Conservation (phyloP, 2,113 vertebrate species). For the Labeo catla region DNA sequence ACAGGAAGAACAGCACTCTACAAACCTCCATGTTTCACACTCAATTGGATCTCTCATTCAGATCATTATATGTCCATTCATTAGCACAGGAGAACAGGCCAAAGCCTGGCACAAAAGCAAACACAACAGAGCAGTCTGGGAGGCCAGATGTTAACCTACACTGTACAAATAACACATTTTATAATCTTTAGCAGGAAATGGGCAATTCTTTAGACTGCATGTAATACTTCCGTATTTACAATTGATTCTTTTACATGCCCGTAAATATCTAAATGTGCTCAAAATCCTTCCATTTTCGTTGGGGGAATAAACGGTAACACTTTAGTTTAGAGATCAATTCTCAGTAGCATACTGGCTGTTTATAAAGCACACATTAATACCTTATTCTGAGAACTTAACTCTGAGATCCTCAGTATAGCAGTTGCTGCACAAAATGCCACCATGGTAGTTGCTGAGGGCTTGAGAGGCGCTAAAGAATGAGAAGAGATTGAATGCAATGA, state of each 20-base stretch:
- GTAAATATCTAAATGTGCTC: background rate
- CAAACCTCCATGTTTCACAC: slow-evolving; percentile 70
- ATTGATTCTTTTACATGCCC: background rate
- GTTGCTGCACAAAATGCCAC: slow-evolving; percentile 8
- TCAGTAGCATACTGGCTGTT: too few relatives aligned
- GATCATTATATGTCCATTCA: slow-evolving; percentile 77
- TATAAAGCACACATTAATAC: too few relatives aligned
- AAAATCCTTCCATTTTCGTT: too few relatives aligned
- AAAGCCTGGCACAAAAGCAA: background rate
- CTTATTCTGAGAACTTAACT: too few relatives aligned
- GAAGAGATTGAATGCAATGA: slow-evolving; percentile 65
- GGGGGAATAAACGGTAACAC: too few relatives aligned
- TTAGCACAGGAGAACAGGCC: slow-evolving; percentile 50
- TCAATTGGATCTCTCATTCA: slow-evolving; percentile 71
- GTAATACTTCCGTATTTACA: background rate
- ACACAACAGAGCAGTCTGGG: background rate
- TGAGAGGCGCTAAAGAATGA: slow-evolving; percentile 58
- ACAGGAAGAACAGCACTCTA: slow-evolving; percentile 60
- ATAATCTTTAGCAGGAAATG: slow-evolving; percentile 32
- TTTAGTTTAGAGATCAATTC: too few relatives aligned
- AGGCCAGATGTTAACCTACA: background rate
- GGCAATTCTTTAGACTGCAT: background rate
- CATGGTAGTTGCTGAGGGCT: slow-evolving; percentile 41
- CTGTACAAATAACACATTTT: background rate
- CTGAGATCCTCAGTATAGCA: background rate